A percentile compares a stretch with the other conserved stretches of the same genome.
Evolutionary conservation across 2,888 invertebrate genomes (phyloP).

Genomic region (Pardosa pseudoannulata): DNA sequence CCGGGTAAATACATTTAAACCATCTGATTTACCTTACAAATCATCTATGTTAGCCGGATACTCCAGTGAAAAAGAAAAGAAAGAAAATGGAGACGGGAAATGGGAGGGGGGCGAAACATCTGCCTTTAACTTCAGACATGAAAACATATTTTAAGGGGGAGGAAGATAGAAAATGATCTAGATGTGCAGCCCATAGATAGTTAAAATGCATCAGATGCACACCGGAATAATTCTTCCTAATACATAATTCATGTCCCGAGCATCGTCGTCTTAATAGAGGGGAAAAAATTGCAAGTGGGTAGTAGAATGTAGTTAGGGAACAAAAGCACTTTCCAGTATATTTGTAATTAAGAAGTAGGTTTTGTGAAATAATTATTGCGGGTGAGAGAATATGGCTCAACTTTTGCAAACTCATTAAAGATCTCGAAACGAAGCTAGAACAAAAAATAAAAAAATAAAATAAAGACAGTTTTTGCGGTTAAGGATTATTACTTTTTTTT

Average conservation of each 20-base stretch:
- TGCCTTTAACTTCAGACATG: neutral
- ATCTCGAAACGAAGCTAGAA: too few species aligned
- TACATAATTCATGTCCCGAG: neutral
- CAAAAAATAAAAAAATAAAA: too few species aligned
- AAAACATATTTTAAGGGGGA: neutral
- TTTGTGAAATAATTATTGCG: too few species aligned
- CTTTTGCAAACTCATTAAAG: too few species aligned
- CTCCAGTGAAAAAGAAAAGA: neutral
- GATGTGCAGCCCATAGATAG: neutral
- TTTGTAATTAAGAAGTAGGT: too few species aligned
- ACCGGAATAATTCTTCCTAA: neutral
- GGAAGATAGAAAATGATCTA: neutral
- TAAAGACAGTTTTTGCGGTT: too few species aligned
- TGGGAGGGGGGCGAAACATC: neutral
- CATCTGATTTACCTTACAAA: too few species aligned
- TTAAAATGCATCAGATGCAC: conserved; percentile 1
- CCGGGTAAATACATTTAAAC: too few species aligned
- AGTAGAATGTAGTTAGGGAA: neutral
- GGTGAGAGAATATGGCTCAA: too few species aligned
- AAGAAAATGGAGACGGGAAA: too few species aligned
- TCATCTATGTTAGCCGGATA: neutral
- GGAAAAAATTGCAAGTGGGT: neutral
- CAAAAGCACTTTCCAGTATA: too few species aligned
- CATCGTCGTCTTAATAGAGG: neutral
- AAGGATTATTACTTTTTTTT: too few species aligned